Evolutionary conservation across 2,797 vertebrate species (phyloP).

Genomic region (Cottoperca gobio): DNA sequence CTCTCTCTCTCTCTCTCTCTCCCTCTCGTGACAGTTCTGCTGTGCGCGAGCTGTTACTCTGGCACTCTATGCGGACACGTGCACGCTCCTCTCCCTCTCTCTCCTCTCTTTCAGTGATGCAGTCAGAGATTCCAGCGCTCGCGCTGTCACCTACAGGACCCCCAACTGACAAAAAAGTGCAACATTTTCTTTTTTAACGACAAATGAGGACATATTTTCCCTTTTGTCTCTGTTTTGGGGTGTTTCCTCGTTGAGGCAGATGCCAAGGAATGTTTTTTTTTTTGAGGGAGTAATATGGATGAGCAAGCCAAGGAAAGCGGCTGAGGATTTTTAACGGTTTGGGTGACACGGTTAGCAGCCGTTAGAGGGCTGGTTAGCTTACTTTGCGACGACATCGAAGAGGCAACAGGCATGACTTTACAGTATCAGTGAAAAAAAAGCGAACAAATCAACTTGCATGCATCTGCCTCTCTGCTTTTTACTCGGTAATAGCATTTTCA

Average conservation of each 20-base stretch:
- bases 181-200: conserved; percentile 32
- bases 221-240: not conserved
- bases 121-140: conserved; percentile 77
- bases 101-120: conserved; percentile 44
- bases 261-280: conserved; percentile 39
- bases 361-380: conserved; percentile 22
- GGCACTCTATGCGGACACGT: conserved; percentile 77
- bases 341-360: conserved; percentile 47
- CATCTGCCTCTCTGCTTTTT: conserved; percentile 24
- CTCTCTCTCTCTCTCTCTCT: conserved; percentile 37
- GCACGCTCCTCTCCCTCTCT: conserved; percentile 61
- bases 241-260: conserved; percentile 23
- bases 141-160: conserved; percentile 50
- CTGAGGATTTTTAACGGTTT: conserved; percentile 70
- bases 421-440: conserved; percentile 28
- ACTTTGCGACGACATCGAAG: conserved; percentile 40
- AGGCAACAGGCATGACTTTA: conserved; percentile 76
- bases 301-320: conserved; percentile 70
- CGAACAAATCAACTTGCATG: conserved; percentile 29
- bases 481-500: conserved; percentile 8
- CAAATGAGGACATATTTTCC: conserved; percentile 32
- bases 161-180: conserved; percentile 39
- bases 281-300: conserved; percentile 86
- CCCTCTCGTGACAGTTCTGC: conserved; percentile 58
- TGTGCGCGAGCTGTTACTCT: conserved; percentile 74